phyloP scores from a whole-genome alignment of 2,113 vertebrate genomes.

The Piliocolobus tephrosceles region DNA sequence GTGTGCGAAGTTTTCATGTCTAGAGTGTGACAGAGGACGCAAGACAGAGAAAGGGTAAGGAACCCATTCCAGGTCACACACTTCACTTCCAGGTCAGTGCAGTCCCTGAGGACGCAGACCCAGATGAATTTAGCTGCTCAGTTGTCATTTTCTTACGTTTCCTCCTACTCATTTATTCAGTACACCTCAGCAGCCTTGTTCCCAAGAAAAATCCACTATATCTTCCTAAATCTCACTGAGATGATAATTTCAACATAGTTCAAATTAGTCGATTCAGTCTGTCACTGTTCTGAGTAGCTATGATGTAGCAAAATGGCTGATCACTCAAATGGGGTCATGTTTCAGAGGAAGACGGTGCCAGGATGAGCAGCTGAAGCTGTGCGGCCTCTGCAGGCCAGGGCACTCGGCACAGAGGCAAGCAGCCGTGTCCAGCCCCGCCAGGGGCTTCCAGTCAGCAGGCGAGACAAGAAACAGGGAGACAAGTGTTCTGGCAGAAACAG shows the following conservation, averaged over 20 bases:
- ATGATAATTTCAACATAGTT: not conserved
- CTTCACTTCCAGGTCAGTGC: too few relatives aligned
- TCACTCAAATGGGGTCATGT: not conserved
- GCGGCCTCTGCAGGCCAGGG: not conserved
- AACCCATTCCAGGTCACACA: not conserved
- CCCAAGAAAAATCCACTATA: not conserved
- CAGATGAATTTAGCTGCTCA: not conserved
- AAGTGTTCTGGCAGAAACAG: rapidly evolving
- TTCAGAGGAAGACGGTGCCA: not conserved
- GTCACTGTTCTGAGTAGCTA: not conserved
- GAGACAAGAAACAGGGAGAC: not conserved
- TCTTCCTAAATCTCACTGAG: too few relatives aligned
- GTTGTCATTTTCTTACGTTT: not conserved
- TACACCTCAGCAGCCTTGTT: not conserved
- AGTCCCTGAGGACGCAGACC: not conserved
- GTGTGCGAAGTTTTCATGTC: not conserved
- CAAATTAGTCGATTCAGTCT: not conserved
- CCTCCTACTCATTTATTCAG: not conserved
- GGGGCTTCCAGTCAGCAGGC: too few relatives aligned
- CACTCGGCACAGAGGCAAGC: not conserved
- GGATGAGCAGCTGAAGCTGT: not conserved
- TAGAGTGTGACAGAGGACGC: not conserved
- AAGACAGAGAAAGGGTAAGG: not conserved
- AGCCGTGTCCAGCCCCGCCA: not conserved
- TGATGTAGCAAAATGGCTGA: not conserved